A percentile compares a stretch with the other conserved stretches of the same genome.
These are phyloP conservation scores for Heloderma charlesbogerti DNA, from an alignment of 2,113 vertebrate species.

Conservation along the genomic window DNA sequence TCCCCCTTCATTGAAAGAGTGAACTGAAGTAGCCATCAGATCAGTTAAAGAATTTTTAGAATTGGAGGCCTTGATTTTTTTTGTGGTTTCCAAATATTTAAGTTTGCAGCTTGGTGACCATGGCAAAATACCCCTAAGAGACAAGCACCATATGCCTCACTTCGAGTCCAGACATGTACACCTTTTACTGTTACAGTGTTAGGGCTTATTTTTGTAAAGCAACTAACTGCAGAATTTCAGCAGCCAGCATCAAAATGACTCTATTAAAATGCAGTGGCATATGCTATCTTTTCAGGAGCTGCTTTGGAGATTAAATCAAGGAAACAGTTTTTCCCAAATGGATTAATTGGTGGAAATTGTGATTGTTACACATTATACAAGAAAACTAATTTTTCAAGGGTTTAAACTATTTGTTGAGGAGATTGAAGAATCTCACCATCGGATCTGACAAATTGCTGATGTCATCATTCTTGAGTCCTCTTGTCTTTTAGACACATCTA, in stretches of 20 bases:
- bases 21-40: slow-evolving; percentile 46
- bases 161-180: slow-evolving; percentile 72
- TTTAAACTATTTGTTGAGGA: slow-evolving; percentile 24
- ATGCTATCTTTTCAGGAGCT: slow-evolving; percentile 61
- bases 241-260: slow-evolving; percentile 58
- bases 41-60: slow-evolving; percentile 47
- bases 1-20: slow-evolving; percentile 60
- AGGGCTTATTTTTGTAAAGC: slow-evolving; percentile 49
- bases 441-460: slow-evolving; percentile 53
- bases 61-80: slow-evolving; percentile 42
- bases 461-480: slow-evolving; percentile 46
- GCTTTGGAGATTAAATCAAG: slow-evolving; percentile 52
- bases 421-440: slow-evolving; percentile 66
- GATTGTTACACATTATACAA: slow-evolving; percentile 61
- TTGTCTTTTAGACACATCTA: slow-evolving; percentile 66
- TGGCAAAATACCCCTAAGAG: slow-evolving; percentile 43
- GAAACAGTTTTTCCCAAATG: slow-evolving; percentile 41
- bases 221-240: slow-evolving; percentile 66
- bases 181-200: slow-evolving; percentile 53
- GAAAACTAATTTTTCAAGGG: slow-evolving; percentile 56
- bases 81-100: slow-evolving; percentile 32
- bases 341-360: slow-evolving; percentile 29
- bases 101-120: neutral
- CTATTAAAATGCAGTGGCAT: slow-evolving; percentile 58
- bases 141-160: slow-evolving; percentile 47